Percentiles rank a stretch among this genome's conserved stretches.
Evolutionary conservation across 2,888 invertebrate genomes (phyloP).

Genomic region (Automeris io): DNA sequence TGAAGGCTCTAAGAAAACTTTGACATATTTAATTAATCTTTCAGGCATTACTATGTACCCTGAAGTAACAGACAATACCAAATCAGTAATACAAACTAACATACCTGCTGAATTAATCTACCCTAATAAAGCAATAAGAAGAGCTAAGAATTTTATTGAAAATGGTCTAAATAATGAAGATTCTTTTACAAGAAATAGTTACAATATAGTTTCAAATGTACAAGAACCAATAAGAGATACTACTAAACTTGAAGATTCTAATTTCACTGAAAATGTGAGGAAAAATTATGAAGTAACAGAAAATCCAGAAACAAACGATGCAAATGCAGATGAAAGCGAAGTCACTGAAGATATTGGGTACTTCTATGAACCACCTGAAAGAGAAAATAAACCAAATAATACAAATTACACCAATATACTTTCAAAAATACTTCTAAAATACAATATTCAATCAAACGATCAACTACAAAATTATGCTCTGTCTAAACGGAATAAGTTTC

Average conservation of each 20-base stretch:
- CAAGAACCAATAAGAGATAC: not conserved
- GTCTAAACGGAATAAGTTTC: slow-evolving; percentile 30
- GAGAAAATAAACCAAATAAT: slow-evolving; percentile 6
- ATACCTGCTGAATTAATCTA: not conserved
- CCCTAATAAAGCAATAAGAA: slow-evolving; percentile 6
- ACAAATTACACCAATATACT: slow-evolving; percentile 26
- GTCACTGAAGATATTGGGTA: slow-evolving; percentile 15
- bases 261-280: not conserved
- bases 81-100: not conserved
- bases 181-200: not conserved
- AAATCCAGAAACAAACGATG: slow-evolving; percentile 14
- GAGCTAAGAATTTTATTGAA: slow-evolving; percentile 13
- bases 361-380: slow-evolving; percentile 16
- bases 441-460: slow-evolving; percentile 46
- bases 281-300: slow-evolving; percentile 38
- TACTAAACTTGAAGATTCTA: slow-evolving; percentile 1
- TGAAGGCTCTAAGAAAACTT: not conserved
- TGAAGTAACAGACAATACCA: not conserved
- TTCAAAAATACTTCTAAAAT: slow-evolving; percentile 42
- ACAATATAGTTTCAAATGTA: not conserved
- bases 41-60: not conserved
- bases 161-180: not conserved
- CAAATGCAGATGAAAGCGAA: slow-evolving; percentile 12
- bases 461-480: slow-evolving; percentile 45
- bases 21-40: slow-evolving; percentile 3